Evolutionary conservation across 2,113 vertebrate genomes (phyloP).

Genomic region (Psophia crepitans): DNA sequence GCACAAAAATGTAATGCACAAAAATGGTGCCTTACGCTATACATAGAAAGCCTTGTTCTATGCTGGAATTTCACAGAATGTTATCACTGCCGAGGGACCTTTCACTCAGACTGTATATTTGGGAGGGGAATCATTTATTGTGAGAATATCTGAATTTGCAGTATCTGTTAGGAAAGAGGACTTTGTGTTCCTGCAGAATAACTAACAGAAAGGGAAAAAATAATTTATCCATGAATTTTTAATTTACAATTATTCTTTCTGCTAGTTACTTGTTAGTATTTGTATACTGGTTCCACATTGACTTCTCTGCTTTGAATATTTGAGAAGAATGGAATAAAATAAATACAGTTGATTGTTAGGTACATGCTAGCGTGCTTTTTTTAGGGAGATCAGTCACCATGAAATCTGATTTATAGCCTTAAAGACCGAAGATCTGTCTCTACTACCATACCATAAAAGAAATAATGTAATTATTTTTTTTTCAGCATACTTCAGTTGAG

Average conservation of each 20-base stretch:
- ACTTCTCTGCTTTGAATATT: not conserved
- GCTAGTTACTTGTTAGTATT: not conserved
- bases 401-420: not conserved
- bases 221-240: not conserved
- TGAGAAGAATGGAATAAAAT: not conserved
- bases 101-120: not conserved
- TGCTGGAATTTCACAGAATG: not conserved
- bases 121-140: not conserved
- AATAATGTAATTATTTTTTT: not conserved
- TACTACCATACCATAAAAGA: not conserved
- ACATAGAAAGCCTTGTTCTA: not conserved
- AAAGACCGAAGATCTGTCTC: not conserved
- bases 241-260: not conserved
- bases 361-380: not conserved
- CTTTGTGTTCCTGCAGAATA: not conserved
- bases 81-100: not conserved
- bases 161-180: not conserved
- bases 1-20: not conserved
- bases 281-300: not conserved
- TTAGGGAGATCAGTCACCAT: not conserved
- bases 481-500: not conserved
- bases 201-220: not conserved
- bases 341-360: not conserved
- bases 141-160: not conserved
- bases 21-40: not conserved